These are phyloP conservation scores for Catocala nupta DNA, from an alignment of 2,888 invertebrate genomes.

Conservation along the genomic window DNA sequence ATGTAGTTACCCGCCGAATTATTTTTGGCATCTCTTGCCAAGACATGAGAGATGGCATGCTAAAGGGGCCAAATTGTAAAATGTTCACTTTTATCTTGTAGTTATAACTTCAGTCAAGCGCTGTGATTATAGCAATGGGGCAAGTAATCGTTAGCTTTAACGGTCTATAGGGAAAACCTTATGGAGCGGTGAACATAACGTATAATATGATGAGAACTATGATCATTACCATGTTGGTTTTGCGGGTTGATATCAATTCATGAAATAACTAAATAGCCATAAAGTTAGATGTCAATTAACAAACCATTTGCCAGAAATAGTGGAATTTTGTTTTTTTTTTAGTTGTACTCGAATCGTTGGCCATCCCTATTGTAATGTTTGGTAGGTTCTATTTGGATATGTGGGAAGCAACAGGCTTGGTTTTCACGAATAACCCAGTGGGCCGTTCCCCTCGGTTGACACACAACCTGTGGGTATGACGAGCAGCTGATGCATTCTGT, in stretches of 20 bases:
- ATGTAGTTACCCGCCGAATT: no score
- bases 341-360: neutral
- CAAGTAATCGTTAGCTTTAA: neutral
- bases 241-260: no score
- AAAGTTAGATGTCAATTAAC: no score
- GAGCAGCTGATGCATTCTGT: conserved; percentile 8
- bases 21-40: no score
- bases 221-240: no score
- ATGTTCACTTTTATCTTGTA: no score
- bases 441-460: conserved; percentile 16
- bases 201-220: neutral
- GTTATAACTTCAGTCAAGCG: no score
- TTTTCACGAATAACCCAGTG: conserved; percentile 9
- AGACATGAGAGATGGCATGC: no score
- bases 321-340: no score
- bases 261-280: no score
- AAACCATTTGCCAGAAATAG: no score
- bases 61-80: no score
- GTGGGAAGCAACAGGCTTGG: conserved; percentile 12
- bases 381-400: neutral
- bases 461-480: conserved; percentile 9
- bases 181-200: neutral
- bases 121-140: neutral
- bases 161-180: neutral
- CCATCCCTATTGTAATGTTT: neutral